Conservation (phyloP, 2,113 vertebrate genomes). For the Laterallus jamaicensis region DNA sequence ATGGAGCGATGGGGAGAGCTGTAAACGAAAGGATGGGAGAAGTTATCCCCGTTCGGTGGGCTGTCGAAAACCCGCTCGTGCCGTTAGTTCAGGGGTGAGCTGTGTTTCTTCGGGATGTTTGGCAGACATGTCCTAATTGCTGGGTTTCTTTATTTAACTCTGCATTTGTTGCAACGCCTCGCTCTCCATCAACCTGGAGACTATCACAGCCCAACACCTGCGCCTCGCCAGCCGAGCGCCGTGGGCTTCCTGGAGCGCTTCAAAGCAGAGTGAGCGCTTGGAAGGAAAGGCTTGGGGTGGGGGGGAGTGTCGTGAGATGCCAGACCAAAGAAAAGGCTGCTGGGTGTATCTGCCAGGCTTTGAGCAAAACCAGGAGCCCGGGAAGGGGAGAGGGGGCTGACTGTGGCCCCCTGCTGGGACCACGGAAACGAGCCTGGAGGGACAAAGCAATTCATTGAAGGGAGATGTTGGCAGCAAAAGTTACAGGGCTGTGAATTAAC, state of each 20-base stretch:
- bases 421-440: neutral
- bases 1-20: neutral
- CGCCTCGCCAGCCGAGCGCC: fast-evolving
- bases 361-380: fast-evolving
- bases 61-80: neutral
- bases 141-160: neutral
- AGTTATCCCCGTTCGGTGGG: no score
- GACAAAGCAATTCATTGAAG: neutral
- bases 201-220: neutral
- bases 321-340: neutral
- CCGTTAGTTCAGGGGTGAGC: neutral
- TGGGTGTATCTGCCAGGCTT: neutral
- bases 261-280: neutral
- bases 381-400: neutral
- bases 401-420: fast-evolving
- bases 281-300: neutral
- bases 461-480: neutral
- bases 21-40: constrained; percentile 6
- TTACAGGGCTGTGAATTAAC: neutral
- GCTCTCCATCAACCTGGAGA: fast-evolving
- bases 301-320: neutral
- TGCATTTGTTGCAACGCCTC: fast-evolving
- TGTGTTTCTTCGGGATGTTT: fast-evolving
- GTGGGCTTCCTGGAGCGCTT: neutral
- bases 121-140: neutral